Base-by-base conservation (phyloP, 1,140 invertebrate genomes). In the Plodia interpunctella region DNA sequence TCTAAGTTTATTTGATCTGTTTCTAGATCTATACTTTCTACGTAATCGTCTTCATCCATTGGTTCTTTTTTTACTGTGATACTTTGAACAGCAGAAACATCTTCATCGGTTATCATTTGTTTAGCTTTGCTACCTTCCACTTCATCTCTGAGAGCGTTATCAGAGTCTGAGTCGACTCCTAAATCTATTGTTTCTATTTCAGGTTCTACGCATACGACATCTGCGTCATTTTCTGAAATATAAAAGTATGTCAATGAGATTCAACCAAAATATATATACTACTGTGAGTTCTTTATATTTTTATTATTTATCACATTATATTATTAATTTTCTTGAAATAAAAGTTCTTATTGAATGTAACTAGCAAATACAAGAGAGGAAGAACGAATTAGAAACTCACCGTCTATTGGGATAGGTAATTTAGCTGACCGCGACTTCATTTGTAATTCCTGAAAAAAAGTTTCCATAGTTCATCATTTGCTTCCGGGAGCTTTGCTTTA, bases 111-210 rank as follows among this genome's bases (percentile, higher is more conserved):
- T 53, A 25, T 20, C 10, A 51, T 13, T 53, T 53, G 2, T n/a
- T 28, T 11, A 15, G 10, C 20, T 53, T 28, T n/a, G 13, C 5
- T 13, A 53, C 19, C 21, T 21, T 25, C 21, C 6, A 18, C 49
- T 51, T 59, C 53, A 35, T 52, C 19, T 18, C 53, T n/a, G 5
- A 49, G 11, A 15, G 32, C 20, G 8, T 54, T 49, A n/a, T 74
- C 68, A 2, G 50, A 8, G 13, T 72, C 66, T 10, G 66, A 65
- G 20, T 79, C 76, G 8, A 65, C 56, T 38, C 65, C 63, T 25
- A 87, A 54, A 13, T 80, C 72, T 55, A 88, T 85, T 0, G 78
- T 84, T 68, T 87, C 85, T n/a, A 88, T 68, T 5, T 64, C 54
- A 17, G 76, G 74, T 62, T 87, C 82, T 13, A 88, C 63, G 2